Conservation (phyloP, 2,797 vertebrate genomes). For the Eutrigla gurnardus region DNA sequence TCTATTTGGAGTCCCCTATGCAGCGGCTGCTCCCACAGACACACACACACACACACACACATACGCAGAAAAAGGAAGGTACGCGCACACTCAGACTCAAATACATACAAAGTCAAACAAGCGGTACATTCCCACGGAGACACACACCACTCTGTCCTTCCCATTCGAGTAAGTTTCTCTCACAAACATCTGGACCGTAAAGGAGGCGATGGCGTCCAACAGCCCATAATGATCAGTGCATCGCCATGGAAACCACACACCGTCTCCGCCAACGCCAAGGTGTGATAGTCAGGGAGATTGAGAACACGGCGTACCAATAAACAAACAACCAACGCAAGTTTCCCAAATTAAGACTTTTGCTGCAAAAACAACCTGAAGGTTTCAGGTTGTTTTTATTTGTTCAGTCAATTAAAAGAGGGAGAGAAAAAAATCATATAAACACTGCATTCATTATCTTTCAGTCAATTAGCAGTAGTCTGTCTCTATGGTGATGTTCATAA, state of each 20-base stretch:
- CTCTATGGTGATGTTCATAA: conserved; percentile 33
- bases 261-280: conserved; percentile 46
- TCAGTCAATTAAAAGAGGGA: conserved; percentile 4
- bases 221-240: conserved; percentile 73
- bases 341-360: conserved; percentile 9
- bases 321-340: conserved; percentile 50
- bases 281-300: conserved; percentile 43
- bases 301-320: conserved; percentile 36
- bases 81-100: conserved; percentile 31
- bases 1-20: conserved; percentile 64
- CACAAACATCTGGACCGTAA: conserved; percentile 75
- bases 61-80: conserved; percentile 12
- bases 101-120: conserved; percentile 53
- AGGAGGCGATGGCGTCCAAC: conserved; percentile 65
- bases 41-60: conserved; percentile 9
- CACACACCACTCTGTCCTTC: conserved; percentile 33
- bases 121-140: conserved; percentile 21
- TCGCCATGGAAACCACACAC: conserved; percentile 67
- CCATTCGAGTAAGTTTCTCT: conserved; percentile 51
- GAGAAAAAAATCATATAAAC: neutral
- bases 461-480: conserved; percentile 28
- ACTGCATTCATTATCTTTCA: conserved; percentile 19
- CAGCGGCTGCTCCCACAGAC: conserved; percentile 57
- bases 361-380: neutral
- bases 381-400: conserved; percentile 13